Conservation (phyloP, 2,113 vertebrate genomes). For the Harpagus bidentatus region DNA sequence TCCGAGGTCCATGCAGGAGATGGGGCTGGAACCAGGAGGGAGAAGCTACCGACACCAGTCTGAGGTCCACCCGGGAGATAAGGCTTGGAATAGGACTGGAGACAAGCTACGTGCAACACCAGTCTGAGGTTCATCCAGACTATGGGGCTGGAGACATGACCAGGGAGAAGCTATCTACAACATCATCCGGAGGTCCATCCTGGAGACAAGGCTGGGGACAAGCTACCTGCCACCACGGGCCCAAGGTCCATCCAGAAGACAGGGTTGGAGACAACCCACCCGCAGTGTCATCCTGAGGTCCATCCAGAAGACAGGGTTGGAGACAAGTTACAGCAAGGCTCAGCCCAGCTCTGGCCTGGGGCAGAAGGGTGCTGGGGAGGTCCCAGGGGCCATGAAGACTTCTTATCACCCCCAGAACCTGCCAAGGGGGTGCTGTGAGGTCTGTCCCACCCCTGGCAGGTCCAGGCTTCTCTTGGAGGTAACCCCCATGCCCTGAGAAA, state of each 20-base stretch:
- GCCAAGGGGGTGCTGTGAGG: not conserved
- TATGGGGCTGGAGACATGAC: not conserved
- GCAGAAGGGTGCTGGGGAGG: not conserved
- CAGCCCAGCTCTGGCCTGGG: not conserved
- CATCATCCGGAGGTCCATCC: not conserved
- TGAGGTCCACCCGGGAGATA: not conserved
- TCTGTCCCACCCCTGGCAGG: not conserved
- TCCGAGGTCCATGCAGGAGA: too few species aligned
- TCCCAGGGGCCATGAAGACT: fast-evolving
- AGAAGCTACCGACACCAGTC: fast-evolving
- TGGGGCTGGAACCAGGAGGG: not conserved
- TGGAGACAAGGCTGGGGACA: not conserved
- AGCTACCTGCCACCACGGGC: not conserved
- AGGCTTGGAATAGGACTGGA: not conserved
- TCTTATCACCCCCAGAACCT: not conserved
- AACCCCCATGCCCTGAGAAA: not conserved
- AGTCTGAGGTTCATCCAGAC: not conserved
- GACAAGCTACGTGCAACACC: not conserved
- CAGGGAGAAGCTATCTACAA: not conserved
- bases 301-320: not conserved
- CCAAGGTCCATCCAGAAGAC: not conserved
- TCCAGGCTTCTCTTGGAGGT: not conserved
- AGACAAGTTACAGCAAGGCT: not conserved
- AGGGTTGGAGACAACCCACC: not conserved
- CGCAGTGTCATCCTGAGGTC: not conserved